These are phyloP conservation scores for Amphipoea oculea DNA, from an alignment of 2,888 invertebrate genomes.

Conservation along the genomic window DNA sequence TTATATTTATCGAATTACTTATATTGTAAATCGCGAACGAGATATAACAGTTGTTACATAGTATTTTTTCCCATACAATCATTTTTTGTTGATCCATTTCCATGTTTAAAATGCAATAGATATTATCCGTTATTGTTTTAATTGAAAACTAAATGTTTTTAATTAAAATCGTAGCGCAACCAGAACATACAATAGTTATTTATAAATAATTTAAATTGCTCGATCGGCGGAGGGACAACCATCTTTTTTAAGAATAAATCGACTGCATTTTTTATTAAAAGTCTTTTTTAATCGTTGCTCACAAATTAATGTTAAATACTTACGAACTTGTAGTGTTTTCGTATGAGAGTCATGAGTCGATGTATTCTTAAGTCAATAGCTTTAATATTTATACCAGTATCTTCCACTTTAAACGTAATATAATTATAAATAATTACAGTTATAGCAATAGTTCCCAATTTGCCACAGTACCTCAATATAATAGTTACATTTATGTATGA, in stretches of 20 bases:
- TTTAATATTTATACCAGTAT: slow-evolving; percentile 89
- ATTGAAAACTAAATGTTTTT: slow-evolving; percentile 51
- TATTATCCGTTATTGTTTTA: slow-evolving; percentile 71
- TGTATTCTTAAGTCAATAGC: slow-evolving; percentile 87
- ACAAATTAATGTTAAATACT: slow-evolving; percentile 58
- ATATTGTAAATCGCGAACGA: slow-evolving; percentile 87
- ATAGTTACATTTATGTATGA: slow-evolving; percentile 80
- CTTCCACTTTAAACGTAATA: slow-evolving; percentile 85
- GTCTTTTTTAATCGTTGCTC: slow-evolving; percentile 66
- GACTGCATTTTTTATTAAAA: slow-evolving; percentile 71
- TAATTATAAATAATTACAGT: slow-evolving; percentile 78
- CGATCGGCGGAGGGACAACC: slow-evolving; percentile 74
- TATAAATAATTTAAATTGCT: slow-evolving; percentile 85
- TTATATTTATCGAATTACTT: slow-evolving; percentile 75
- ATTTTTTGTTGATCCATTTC: slow-evolving; percentile 88
- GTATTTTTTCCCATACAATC: slow-evolving; percentile 87
- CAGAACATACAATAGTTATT: slow-evolving; percentile 88
- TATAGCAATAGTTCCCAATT: slow-evolving; percentile 88
- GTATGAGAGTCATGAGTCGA: slow-evolving; percentile 73
- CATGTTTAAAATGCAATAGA: slow-evolving; percentile 90
- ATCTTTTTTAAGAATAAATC: slow-evolving; percentile 81
- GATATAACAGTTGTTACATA: slow-evolving; percentile 88
- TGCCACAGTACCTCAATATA: slow-evolving; percentile 89
- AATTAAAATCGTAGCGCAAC: slow-evolving; percentile 66
- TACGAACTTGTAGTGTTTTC: slow-evolving; percentile 49